Percentiles rank a stretch among this genome's conserved stretches.
Evolutionary conservation across 2,797 vertebrate genomes (phyloP).

Genomic region (Hypotaenidia philippensis): DNA sequence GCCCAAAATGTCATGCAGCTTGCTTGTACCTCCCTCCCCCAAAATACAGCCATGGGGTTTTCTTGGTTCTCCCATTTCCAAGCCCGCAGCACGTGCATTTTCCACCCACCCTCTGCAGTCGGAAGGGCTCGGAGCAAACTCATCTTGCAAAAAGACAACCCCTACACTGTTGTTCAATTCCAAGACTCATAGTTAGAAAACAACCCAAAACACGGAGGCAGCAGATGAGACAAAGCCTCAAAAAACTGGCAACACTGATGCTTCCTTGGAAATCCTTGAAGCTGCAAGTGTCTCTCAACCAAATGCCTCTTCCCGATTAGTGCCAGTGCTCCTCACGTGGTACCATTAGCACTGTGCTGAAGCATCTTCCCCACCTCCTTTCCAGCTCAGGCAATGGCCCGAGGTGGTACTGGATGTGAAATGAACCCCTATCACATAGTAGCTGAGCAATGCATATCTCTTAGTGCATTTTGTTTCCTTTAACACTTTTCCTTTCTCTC

Average conservation of each 20-base stretch:
- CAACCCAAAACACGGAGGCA: neutral
- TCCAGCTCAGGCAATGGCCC: conserved; percentile 55
- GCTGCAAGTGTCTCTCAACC: neutral
- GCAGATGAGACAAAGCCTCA: neutral
- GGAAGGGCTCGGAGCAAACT: neutral
- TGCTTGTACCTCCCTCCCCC: neutral
- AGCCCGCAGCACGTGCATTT: neutral
- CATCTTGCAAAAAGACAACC: accelerated
- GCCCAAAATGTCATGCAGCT: neutral
- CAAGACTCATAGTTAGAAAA: neutral
- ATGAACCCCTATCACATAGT: conserved; percentile 17
- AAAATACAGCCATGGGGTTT: neutral
- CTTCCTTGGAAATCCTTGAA: neutral
- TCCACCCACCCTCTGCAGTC: neutral
- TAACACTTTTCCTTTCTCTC: conserved; percentile 15
- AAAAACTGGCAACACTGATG: neutral
- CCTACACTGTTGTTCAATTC: accelerated
- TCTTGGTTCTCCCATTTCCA: neutral
- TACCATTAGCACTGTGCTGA: neutral
- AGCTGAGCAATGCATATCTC: conserved; percentile 71
- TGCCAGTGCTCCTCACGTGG: neutral
- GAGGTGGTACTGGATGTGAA: conserved; percentile 55
- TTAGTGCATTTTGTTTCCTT: conserved; percentile 43
- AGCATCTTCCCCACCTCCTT: conserved; percentile 4
- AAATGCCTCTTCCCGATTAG: neutral